Conservation (phyloP, 2,113 vertebrate genomes). For the Genyomyrus donnyi region DNA sequence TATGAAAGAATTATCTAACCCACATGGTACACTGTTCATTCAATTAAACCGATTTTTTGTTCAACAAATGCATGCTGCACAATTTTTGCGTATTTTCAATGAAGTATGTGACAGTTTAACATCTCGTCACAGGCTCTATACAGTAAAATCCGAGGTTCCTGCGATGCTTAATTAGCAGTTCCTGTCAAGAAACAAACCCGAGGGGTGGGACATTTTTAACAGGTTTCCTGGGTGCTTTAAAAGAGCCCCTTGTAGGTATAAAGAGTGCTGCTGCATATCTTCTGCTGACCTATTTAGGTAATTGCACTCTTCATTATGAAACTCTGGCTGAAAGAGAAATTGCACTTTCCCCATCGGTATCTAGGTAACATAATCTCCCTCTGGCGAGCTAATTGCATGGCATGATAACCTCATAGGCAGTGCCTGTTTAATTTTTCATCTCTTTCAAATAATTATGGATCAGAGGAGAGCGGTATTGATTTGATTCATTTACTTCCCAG, state of each 20-base stretch:
- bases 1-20: background rate
- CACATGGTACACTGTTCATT: background rate
- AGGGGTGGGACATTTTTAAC: conserved; percentile 26
- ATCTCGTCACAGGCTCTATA: conserved; percentile 24
- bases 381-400: conserved; percentile 93
- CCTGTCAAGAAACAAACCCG: conserved; percentile 37
- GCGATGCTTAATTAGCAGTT: conserved; percentile 50
- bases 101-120: background rate
- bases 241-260: conserved; percentile 61
- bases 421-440: conserved; percentile 97
- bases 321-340: conserved; percentile 85
- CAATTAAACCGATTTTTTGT: background rate
- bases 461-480: conserved; percentile 96
- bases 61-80: background rate
- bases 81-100: background rate
- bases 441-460: conserved; percentile 99
- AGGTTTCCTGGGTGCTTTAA: conserved; percentile 42
- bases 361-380: conserved; percentile 97
- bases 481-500: conserved; percentile 94
- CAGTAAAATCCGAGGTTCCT: conserved; percentile 36
- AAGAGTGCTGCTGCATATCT: conserved; percentile 56
- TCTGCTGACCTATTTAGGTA: conserved; percentile 79
- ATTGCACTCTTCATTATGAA: conserved; percentile 85
- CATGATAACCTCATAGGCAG: conserved; percentile 87
- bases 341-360: conserved; percentile 87